Conservation (phyloP, 1,140 invertebrate species). For the Zaprionus vittiger region DNA sequence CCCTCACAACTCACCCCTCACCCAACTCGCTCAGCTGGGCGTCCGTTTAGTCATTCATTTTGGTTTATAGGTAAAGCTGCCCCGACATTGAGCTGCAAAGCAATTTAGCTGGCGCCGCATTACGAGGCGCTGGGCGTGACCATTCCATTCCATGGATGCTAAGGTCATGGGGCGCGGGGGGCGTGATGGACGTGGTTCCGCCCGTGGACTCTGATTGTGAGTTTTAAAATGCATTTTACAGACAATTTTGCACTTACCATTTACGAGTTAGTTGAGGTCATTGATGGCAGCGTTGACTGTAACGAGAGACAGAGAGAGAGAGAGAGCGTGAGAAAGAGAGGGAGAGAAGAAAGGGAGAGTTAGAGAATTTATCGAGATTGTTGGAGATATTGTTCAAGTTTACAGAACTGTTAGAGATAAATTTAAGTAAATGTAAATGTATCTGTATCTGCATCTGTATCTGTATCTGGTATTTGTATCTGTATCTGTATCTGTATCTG, state of each 20-base stretch:
- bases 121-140: constrained; percentile 38
- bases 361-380: neutral
- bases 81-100: constrained; percentile 56
- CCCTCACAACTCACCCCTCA: neutral
- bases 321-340: neutral
- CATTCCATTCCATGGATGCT: constrained; percentile 3
- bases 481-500: too few relatives aligned
- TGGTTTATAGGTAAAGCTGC: constrained; percentile 65
- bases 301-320: constrained; percentile 19
- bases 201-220: constrained; percentile 29
- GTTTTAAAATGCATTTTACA: constrained; percentile 66
- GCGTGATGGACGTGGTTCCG: neutral
- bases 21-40: constrained; percentile 8
- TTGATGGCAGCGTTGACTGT: constrained; percentile 41
- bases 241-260: constrained; percentile 73
- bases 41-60: constrained; percentile 69
- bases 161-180: constrained; percentile 8
- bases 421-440: too few relatives aligned
- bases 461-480: too few relatives aligned
- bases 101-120: constrained; percentile 65
- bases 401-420: too few relatives aligned
- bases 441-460: too few relatives aligned
- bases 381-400: neutral
- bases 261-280: constrained; percentile 68
- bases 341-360: neutral